Evolutionary conservation across 2,797 vertebrate species (phyloP).

Genomic region (Halcyon smyrnensis): DNA sequence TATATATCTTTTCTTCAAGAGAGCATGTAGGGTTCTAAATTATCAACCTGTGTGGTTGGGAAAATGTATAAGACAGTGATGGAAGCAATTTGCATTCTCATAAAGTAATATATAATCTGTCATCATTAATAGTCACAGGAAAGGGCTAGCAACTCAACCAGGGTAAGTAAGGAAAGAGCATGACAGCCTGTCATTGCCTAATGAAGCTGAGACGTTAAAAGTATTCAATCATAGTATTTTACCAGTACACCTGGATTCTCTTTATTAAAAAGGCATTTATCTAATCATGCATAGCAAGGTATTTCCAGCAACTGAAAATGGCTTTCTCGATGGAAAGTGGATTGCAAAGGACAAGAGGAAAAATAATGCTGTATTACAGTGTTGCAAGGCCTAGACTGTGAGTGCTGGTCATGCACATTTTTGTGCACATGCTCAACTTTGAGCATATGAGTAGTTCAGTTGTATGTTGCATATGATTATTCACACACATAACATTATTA

Average conservation of each 20-base stretch:
- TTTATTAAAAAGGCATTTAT: constrained; percentile 72
- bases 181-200: constrained; percentile 39
- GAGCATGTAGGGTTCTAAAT: not conserved
- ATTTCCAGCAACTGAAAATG: not conserved
- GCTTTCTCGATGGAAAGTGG: not conserved
- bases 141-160: constrained; percentile 49
- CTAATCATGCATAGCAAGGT: constrained; percentile 31
- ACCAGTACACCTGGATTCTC: constrained; percentile 51
- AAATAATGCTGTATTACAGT: not conserved
- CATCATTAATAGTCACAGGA: constrained; percentile 49
- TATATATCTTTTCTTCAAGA: not conserved
- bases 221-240: constrained; percentile 58
- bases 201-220: constrained; percentile 59
- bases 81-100: constrained; percentile 56
- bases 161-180: constrained; percentile 45
- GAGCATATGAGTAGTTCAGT: not conserved
- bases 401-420: not conserved
- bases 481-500: not conserved
- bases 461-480: not conserved
- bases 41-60: not conserved
- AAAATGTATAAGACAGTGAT: not conserved
- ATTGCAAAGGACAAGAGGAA: not conserved
- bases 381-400: not conserved
- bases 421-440: not conserved
- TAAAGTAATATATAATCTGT: constrained; percentile 61